Base-by-base conservation (phyloP, 2,888 invertebrate genomes). In the Eilema caniola region DNA sequence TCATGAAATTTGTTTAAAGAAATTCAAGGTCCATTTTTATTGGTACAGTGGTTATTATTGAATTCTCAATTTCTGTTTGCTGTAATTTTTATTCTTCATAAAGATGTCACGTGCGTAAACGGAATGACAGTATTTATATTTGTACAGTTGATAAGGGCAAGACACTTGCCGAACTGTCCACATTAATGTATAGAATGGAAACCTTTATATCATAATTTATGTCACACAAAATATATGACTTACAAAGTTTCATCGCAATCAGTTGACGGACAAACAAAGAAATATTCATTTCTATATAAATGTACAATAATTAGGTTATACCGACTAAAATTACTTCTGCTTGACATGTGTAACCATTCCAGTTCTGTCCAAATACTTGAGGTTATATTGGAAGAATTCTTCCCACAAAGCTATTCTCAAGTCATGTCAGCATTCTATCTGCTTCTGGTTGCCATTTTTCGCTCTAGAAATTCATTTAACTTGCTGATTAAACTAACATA, bases 71-170 rank as follows among this genome's bases (percentile, higher is more conserved):
- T 31, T 28, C n/a, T 31, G 56, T 65, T 66, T 60, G 59, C 66
- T 62, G 57, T 73, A 71, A 74, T 70, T 79, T 76, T 76, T 74
- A 76, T 76, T 66, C 69, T 71, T 73, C 69, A 73, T 76, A 74
- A 76, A 78, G 67, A 75, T 71, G 75, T 82, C 77, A 75, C 77
- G 75, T 75, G 75, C 63, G 60, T 57, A 65, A 67, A 74, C 73
- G 62, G 33, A 73, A 78, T 70, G 71, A 68, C 70, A 73, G 56
- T 76, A 66, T 74, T 76, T 74, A 73, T 78, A 80, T 77, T 78
- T 77, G 71, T 73, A 68, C 60, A 72, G 73, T 71, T 66, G 76
- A 81, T 81, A 78, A 76, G 69, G 66, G 31, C 37, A 73, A 24
- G 59, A 64, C 62, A 73, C 67, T 74, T 70, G 69, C 70, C 62